These are phyloP conservation scores for Desmodus rotundus DNA, from an alignment of 2,113 vertebrate genomes.

Conservation along the genomic window DNA sequence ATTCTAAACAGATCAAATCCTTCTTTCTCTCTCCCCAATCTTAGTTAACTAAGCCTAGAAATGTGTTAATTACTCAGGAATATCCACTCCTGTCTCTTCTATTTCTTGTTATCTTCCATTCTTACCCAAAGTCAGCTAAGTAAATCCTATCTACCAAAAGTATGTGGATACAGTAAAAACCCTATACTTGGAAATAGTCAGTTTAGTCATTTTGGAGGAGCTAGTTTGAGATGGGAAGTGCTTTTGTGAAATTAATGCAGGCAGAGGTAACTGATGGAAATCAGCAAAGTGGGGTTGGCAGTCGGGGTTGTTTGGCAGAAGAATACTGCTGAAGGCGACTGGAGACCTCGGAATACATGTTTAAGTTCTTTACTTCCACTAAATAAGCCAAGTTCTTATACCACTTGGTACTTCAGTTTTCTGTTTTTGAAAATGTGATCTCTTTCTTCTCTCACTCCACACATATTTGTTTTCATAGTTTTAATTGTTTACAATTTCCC, in stretches of 20 bases:
- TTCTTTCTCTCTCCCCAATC: not conserved
- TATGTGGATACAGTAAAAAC: not conserved
- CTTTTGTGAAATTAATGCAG: not conserved
- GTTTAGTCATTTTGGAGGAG: not conserved
- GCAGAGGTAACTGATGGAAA: not conserved
- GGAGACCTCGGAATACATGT: not conserved
- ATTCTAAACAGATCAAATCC: not conserved
- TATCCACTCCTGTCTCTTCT: not conserved
- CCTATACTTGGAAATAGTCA: not conserved
- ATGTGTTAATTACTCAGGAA: not conserved
- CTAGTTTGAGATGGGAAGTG: not conserved
- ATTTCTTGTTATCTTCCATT: not conserved
- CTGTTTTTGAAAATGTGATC: not conserved
- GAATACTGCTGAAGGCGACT: not conserved
- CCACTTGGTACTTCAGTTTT: not conserved
- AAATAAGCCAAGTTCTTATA: not conserved
- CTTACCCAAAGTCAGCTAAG: not conserved
- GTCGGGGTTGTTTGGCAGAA: not conserved
- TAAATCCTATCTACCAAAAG: not conserved
- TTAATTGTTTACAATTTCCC: not conserved
- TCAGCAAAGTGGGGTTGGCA: not conserved
- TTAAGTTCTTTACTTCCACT: not conserved
- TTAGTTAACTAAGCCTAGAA: not conserved
- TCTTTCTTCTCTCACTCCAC: not conserved
- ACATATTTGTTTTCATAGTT: not conserved